Evolutionary conservation across 53 echinoderm and acorn worm species (phyloP).

Genomic region (Luidia sarsii): DNA sequence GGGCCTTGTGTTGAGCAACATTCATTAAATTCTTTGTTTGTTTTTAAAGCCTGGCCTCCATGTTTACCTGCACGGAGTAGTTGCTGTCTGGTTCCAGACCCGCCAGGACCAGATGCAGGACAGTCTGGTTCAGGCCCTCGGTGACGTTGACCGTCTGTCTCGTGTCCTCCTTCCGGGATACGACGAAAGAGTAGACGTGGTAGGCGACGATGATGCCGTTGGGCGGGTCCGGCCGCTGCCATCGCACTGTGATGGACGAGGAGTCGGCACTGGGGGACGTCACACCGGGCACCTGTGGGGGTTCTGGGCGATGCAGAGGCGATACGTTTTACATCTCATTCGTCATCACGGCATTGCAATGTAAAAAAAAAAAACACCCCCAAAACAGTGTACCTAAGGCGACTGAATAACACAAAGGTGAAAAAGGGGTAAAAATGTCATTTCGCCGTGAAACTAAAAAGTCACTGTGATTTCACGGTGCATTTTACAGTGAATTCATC

Average conservation of each 20-base stretch:
- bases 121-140: not conserved
- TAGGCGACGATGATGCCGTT: conserved; percentile 70
- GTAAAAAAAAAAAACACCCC: no score
- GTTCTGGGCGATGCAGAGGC: conserved; percentile 44
- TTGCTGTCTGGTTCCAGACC: conserved; percentile 16
- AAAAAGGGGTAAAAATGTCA: no score
- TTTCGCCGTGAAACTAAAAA: no score
- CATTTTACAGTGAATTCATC: no score
- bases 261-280: conserved; percentile 26
- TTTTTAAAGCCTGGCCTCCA: no score
- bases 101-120: not conserved
- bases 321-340: no score
- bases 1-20: no score
- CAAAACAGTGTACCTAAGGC: no score
- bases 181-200: conserved; percentile 32
- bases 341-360: no score
- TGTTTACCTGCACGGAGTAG: conserved; percentile 52
- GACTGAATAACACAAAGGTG: no score
- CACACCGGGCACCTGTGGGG: conserved; percentile 28
- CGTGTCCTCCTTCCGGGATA: not conserved
- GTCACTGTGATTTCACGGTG: no score
- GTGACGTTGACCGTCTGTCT: not conserved
- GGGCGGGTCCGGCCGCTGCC: conserved; percentile 71
- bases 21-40: no score
- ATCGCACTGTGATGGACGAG: conserved; percentile 59